A percentile compares a stretch with the other conserved stretches of the same genome.
These are phyloP conservation scores for Anorthoa munda DNA, from an alignment of 2,888 invertebrate genomes.

Conservation along the genomic window DNA sequence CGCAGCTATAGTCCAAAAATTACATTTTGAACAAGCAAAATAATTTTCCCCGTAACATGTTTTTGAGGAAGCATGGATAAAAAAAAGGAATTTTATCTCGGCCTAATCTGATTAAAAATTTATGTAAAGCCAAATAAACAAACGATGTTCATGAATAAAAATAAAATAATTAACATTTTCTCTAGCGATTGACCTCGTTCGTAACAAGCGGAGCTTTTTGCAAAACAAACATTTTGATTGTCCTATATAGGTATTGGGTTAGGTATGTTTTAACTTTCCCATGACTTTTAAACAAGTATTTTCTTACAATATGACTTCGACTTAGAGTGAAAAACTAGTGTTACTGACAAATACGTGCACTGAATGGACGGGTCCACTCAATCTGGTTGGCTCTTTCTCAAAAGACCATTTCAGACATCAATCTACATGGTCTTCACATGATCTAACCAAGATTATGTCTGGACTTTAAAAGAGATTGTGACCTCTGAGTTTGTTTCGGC, in stretches of 20 bases:
- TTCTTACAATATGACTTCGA: neutral
- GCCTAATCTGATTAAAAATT: slow-evolving; percentile 30
- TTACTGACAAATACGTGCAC: too few relatives aligned
- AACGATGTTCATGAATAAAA: slow-evolving; percentile 34
- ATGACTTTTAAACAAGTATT: neutral
- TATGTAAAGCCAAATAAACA: slow-evolving; percentile 41
- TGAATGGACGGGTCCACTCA: too few relatives aligned
- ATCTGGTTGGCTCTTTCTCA: too few relatives aligned
- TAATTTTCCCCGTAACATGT: slow-evolving; percentile 7
- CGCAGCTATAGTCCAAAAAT: slow-evolving; percentile 14
- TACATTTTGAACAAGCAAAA: neutral
- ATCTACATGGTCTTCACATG: too few relatives aligned
- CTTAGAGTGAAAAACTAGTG: too few relatives aligned
- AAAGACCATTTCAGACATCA: too few relatives aligned
- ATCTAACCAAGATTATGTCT: too few relatives aligned
- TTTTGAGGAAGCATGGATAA: slow-evolving; percentile 17
- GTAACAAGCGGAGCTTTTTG: slow-evolving; percentile 5
- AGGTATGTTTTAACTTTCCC: neutral
- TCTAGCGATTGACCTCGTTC: slow-evolving; percentile 13
- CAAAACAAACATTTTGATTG: neutral
- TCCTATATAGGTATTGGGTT: neutral
- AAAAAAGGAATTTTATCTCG: slow-evolving; percentile 27
- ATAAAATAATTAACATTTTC: slow-evolving; percentile 19
- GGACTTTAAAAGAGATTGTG: too few relatives aligned
- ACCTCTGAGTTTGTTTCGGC: too few relatives aligned